Evolutionary conservation across 2,113 vertebrate genomes (phyloP).

Genomic region (Rutilus rutilus): DNA sequence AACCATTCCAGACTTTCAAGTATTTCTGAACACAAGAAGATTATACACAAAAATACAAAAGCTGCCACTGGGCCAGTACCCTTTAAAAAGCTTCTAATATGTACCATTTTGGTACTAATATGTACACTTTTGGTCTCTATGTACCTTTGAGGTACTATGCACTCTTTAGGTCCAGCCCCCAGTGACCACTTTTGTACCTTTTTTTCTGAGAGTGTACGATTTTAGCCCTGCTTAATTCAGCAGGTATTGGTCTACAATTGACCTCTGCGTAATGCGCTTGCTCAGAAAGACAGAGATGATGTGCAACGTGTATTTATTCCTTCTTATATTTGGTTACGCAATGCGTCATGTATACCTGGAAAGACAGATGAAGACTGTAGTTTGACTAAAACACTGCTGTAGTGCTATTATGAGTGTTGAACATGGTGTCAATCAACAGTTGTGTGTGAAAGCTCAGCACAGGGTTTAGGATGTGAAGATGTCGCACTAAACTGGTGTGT

Average conservation of each 20-base stretch:
- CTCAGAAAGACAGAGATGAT: neutral
- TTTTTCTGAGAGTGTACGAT: neutral
- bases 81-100: no score
- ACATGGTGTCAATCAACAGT: neutral
- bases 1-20: no score
- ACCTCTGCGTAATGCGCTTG: neutral
- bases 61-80: no score
- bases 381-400: neutral
- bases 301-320: neutral
- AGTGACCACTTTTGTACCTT: no score
- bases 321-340: neutral
- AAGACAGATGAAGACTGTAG: neutral
- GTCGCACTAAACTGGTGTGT: neutral
- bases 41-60: neutral
- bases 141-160: no score
- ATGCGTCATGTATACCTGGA: neutral
- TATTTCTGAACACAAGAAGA: neutral
- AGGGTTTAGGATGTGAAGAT: neutral
- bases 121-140: no score
- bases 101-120: no score
- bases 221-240: neutral
- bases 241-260: neutral
- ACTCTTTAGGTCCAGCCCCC: no score
- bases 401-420: neutral
- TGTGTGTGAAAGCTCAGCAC: constrained; percentile 1